Evolutionary conservation across 2,888 invertebrate genomes (phyloP), one percentile per base, ranked within the genome.

Genomic region (Villa cingulata): DNA sequence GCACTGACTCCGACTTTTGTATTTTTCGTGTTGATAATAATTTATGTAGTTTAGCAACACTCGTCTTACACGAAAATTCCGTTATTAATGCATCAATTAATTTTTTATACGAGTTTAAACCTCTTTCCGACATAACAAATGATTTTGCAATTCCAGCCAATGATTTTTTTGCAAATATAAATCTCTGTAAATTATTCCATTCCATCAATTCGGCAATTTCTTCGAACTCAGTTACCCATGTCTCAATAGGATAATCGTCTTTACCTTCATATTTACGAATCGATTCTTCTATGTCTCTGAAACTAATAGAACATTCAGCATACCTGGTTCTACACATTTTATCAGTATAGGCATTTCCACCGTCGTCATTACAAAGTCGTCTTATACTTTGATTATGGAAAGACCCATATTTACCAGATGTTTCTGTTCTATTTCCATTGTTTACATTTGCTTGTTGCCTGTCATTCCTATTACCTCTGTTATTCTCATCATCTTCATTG

Each of bases 81-180:
- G 12, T 19, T n/a, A 19, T 4, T 23, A 39, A 39, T 19, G 19
- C 39, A 6, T 39, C 12, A 20, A 20, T 39, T 7, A 39, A 2
- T 20, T 39, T 39, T 14, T 14, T 15, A 19, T 20, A 39, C 4
- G 39, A 19, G 10, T 39, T 39, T 14, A 39, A 3, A 10, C 19
- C 19, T 20, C 14, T 20, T 19, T 39, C 39, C 5, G 20, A 39
- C 19, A 39, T 20, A 14, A 39, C 17, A 23, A 19, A 39, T 5
- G 12, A 14, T 20, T 39, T 39, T 14, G 39, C 39, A 15, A 39
- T 15, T 14, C 43, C 43, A 4, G 6, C 20, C 12, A 43, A 9
- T 6, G 43, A 16, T 43, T 43, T 43, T 34, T 43, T 43, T 16
- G 43, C 43, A 36, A 36, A 43, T 7, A 43, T 37, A 36, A 37